Conservation (phyloP, 2,888 invertebrate genomes). For the Stratiomys singularior region DNA sequence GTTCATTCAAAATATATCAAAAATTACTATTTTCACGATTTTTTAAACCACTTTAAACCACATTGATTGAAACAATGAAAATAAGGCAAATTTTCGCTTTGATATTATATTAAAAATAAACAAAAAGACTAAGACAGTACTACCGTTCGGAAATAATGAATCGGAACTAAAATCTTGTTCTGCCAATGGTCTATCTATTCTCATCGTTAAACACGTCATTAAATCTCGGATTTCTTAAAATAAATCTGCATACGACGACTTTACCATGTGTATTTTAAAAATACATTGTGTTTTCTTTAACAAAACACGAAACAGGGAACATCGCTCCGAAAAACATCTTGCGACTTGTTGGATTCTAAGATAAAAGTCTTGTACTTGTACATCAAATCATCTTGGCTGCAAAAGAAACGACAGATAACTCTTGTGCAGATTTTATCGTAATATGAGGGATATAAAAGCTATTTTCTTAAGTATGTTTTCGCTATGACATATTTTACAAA, state of each 20-base stretch:
- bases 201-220: conserved; percentile 10
- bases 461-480: too few relatives aligned
- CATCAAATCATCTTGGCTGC: too few relatives aligned
- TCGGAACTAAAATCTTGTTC: conserved; percentile 20
- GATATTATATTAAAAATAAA: too few relatives aligned
- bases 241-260: conserved; percentile 39
- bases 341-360: conserved; percentile 44
- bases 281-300: not conserved
- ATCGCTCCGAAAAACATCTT: not conserved
- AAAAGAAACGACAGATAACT: too few relatives aligned
- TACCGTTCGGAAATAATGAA: conserved; percentile 10
- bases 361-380: not conserved
- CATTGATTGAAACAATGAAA: too few relatives aligned
- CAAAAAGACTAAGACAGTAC: not conserved
- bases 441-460: too few relatives aligned
- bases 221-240: conserved; percentile 40
- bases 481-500: too few relatives aligned
- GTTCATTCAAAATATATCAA: not conserved
- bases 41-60: too few relatives aligned
- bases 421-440: too few relatives aligned
- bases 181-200: conserved; percentile 1
- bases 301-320: conserved; percentile 2
- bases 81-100: too few relatives aligned
- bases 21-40: not conserved
- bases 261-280: conserved; percentile 39